Percentiles rank a stretch among this genome's conserved stretches.
These are phyloP conservation scores for Stenopsyche tienmushanensis DNA, from an alignment of 1,140 invertebrate genomes.

Conservation along the genomic window DNA sequence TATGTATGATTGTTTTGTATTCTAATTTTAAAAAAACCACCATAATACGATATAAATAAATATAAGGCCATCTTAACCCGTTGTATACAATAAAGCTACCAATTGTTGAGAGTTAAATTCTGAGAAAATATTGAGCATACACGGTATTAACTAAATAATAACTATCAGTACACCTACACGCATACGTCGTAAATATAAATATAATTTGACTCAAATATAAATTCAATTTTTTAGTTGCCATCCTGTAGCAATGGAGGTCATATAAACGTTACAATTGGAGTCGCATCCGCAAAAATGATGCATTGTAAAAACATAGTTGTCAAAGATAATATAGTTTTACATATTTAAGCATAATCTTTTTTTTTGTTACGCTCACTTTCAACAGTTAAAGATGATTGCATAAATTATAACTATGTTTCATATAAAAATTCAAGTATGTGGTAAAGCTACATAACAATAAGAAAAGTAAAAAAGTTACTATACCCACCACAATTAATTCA, in stretches of 20 bases:
- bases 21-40: not conserved
- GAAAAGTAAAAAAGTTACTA: too few relatives aligned
- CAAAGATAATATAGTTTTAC: too few relatives aligned
- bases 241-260: constrained; percentile 17
- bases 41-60: constrained; percentile 22
- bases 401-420: too few relatives aligned
- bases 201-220: constrained; percentile 26
- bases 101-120: constrained; percentile 22
- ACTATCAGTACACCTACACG: constrained; percentile 24
- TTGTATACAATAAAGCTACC: constrained; percentile 31
- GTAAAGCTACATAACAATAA: too few relatives aligned
- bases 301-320: too few relatives aligned
- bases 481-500: too few relatives aligned
- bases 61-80: constrained; percentile 28
- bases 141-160: constrained; percentile 18
- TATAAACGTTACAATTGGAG: not conserved
- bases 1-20: not conserved
- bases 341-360: too few relatives aligned
- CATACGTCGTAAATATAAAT: constrained; percentile 20
- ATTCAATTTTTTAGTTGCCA: constrained; percentile 14
- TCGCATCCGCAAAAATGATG: not conserved
- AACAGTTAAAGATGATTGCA: too few relatives aligned
- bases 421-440: too few relatives aligned
- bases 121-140: constrained; percentile 11
- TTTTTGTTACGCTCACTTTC: too few relatives aligned